Base-by-base conservation (phyloP, 2,113 vertebrate species). In the Melanerpes aurifrons region DNA sequence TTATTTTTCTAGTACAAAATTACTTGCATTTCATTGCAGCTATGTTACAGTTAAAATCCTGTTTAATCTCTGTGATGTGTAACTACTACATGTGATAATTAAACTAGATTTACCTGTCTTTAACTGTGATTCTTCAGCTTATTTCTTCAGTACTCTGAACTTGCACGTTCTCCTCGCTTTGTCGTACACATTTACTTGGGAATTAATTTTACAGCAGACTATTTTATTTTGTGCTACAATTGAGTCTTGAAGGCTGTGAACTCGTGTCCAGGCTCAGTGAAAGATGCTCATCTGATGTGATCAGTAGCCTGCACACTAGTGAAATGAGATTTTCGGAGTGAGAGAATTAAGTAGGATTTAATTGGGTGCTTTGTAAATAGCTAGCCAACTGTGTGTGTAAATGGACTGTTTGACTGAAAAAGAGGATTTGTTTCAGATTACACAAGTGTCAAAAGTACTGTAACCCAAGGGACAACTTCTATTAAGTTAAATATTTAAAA, bases 31-130 rank as follows among this genome's bases (percentile, higher is more conserved):
- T 96, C 76, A 95, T 96, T 97, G 96, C 97, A 97, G 95, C 95
- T 97, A 47, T 97, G 97, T 98, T 97, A 97, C 86, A 78, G 78
- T 96, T 96, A 97, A 97, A 97, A 96, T 96, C 94, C 97, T 98
- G 97, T 98, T 97, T 94, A 95, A 95, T 97, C 90, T 98, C 95
- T 97, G 98, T 98, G 97, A 96, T 98, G 94, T 98, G 97, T 97
- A 98, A 97, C 96, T 97, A 97, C 97, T 97, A 96, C 97, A 95
- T 98, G 98, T 98, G 97, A 97, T 96, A 96, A 98, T 98, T 98
- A 98, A 98, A 98, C 97, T 98, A 98, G 97, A 97, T 97, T 97
- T 97, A 96, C 94, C 92, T 97, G 98, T 97, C 96, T 97, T 96
- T 87, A 96, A 96, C 94, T 94, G 95, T 98, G 97, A 97, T 97